Conservation (phyloP, 2,113 vertebrate species). For the Myiopsitta monachus region DNA sequence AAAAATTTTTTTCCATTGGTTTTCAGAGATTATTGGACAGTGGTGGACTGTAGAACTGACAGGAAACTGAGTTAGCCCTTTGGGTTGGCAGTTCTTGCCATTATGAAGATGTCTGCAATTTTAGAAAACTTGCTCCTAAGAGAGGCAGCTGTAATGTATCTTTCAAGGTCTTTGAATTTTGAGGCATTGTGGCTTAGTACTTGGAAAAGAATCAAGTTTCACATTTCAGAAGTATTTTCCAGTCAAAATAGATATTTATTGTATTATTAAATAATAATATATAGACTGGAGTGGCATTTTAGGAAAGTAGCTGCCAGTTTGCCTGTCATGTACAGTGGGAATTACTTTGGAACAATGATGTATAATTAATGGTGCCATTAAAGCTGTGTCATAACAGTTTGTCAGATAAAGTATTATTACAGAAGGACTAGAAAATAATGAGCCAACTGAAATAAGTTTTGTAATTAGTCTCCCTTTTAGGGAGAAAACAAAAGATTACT, state of each 20-base stretch:
- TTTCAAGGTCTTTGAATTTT: not conserved
- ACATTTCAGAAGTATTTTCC: not conserved
- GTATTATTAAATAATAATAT: not conserved
- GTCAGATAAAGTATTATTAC: not conserved
- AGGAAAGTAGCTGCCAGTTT: not conserved
- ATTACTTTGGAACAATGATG: not conserved
- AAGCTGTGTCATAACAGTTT: not conserved
- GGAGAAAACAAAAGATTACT: not conserved
- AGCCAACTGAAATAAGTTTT: not conserved
- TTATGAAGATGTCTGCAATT: not conserved
- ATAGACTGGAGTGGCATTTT: not conserved
- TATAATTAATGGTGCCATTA: constrained; percentile 16
- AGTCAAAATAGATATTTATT: not conserved
- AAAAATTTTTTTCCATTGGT: not conserved
- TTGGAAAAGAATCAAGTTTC: not conserved
- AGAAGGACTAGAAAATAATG: not conserved
- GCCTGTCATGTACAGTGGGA: not conserved
- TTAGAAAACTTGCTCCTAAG: not conserved
- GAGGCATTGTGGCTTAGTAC: not conserved
- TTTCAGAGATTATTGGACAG: not conserved
- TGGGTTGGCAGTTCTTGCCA: not conserved
- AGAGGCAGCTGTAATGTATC: not conserved
- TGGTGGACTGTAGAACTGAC: not conserved
- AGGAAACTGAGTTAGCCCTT: not conserved
- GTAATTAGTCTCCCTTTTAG: not conserved